Base-by-base conservation (phyloP, 2,113 vertebrate genomes). In the Corythornis madagascariensis region DNA sequence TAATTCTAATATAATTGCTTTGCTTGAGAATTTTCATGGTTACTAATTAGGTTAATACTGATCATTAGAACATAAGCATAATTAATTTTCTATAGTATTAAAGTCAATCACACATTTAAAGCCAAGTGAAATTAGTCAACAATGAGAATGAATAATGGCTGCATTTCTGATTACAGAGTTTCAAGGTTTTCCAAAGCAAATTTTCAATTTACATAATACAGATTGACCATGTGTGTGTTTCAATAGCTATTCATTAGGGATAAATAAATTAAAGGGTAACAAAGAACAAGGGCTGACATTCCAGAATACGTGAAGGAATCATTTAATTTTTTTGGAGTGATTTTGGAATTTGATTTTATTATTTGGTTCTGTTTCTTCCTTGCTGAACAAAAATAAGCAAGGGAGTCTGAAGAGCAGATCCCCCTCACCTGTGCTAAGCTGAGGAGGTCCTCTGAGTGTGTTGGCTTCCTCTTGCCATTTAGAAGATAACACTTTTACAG, bases 41-140 rank as follows among this genome's bases (percentile, higher is more conserved):
- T 82, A 57, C 60, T 94, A 90, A 95, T 93, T 77, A 84, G 83
- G 29, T 88, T 95, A 93, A 74, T 73, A 74, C 59, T 55, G 52
- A 88, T 95, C 28, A 55, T 88, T 76, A 81, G 76, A 86, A 88
- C 40, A 93, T 64, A 94, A 91, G 60, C 33, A 77, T 89, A 70
- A 81, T 88, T 89, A 65, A 83, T 94, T 86, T 85, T 31, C 56
- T 59, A 53, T 53, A 92, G 47, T 85, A 80, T 93, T 90, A 90
- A 91, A 92, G 86, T 89, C 86, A 91, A 93, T 94, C 84, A 87
- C 48, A 89, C 1, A 6, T 71, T 90, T 77, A 81, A 86, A 76
- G 35, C 72, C 88, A 67, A 91, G 91, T 74, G 56, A 65, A 55
- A 71, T 88, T 78, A 88, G 60, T 77, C 73, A 91, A 35, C 56